Conservation (phyloP, 2,888 invertebrate genomes). For the Caenorhabditis wallacei region DNA sequence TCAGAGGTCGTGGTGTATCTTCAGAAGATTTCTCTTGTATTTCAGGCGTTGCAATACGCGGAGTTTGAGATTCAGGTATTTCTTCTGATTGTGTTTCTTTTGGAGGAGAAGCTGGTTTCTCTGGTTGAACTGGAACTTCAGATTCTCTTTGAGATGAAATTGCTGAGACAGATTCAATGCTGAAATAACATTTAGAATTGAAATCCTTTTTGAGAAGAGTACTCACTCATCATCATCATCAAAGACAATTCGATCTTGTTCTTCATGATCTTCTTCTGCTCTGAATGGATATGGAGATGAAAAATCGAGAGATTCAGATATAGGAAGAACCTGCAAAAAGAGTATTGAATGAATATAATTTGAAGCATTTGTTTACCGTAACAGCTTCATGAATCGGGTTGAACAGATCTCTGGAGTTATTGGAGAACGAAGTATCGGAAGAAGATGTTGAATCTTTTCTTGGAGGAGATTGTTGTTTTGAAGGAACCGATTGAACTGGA, state of each 20-base stretch:
- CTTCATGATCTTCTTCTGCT: conserved; percentile 24
- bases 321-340: neutral
- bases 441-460: conserved; percentile 21
- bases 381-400: conserved; percentile 27
- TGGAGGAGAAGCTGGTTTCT: conserved; percentile 5
- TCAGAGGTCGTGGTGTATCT: conserved; percentile 5
- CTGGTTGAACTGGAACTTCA: neutral
- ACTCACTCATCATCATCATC: conserved; percentile 49
- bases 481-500: neutral
- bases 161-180: conserved; percentile 62
- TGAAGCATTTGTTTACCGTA: neutral
- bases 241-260: conserved; percentile 28
- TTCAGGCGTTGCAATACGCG: neutral
- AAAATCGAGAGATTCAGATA: neutral
- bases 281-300: neutral
- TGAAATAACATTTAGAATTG: conserved; percentile 12
- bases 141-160: conserved; percentile 40
- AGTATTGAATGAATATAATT: neutral
- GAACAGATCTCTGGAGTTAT: conserved; percentile 36
- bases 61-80: neutral
- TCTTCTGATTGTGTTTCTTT: neutral
- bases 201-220: neutral
- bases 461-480: neutral
- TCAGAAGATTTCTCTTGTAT: neutral
- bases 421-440: conserved; percentile 35